Evolutionary conservation across 2,113 vertebrate species (phyloP), one percentile per base, ranked within the genome.

Genomic region (Tiliqua scincoides): DNA sequence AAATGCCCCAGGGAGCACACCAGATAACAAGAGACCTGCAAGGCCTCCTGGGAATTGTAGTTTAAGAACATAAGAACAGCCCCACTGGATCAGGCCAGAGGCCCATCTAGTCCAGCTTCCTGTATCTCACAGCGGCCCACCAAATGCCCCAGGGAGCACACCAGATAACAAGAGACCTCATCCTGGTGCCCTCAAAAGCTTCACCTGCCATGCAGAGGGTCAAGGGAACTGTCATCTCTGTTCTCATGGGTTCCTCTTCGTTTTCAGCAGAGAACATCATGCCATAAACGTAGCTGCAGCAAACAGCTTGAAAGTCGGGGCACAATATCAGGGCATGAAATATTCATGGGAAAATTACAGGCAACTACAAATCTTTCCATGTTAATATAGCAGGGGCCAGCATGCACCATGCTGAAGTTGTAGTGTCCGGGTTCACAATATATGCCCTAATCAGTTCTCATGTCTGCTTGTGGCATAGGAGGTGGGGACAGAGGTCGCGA

Each of bases 341-440:
- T 17, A 82, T 93, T 95, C 93, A 83, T 90, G 57, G 88, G 88
- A 85, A 88, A 85, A 71, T 92, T 91, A 73, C 84, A 89, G 93
- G 91, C 91, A 92, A 92, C 91, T 68, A 48, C 68, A 86, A 86
- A 72, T 85, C 37, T 59, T 32, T 17, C 35, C 27, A 18, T 61
- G 71, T 86, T 79, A 79, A 86, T 86, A 79, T 86, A 67, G 54
- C 8, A 25, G 54, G 43, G 61, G 68, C 76, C 54, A 73, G 25
- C 30, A 20, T 32, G 61, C 18, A 30, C 84, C 76, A 63, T 86
- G 25, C 84, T 79, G 79, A 76, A 79, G 67, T 62, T 72, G 32
- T 2, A 32, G 72, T 62, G 67, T 62, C 77, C 43, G 7, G n/a
- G 54, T 25, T 40, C 76, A 52, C 84, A 72, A 54, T 25, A 35